A percentile compares a stretch with the other conserved stretches of the same genome.
These are phyloP conservation scores for Orthosia gothica DNA, from an alignment of 2,888 invertebrate species.

Conservation along the genomic window DNA sequence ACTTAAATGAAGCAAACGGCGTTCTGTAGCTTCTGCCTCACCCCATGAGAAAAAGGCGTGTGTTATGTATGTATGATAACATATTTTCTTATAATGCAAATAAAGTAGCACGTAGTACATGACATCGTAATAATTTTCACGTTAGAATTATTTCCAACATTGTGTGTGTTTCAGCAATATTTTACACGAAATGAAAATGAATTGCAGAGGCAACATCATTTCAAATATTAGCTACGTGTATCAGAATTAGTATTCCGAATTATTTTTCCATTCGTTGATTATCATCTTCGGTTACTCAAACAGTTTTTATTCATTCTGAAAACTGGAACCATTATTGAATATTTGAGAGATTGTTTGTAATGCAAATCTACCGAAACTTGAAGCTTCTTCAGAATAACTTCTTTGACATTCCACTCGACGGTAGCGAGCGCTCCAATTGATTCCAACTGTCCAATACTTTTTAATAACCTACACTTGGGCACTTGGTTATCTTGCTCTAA, in stretches of 20 bases:
- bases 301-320: slow-evolving; percentile 31
- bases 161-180: slow-evolving; percentile 14
- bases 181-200: slow-evolving; percentile 7
- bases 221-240: slow-evolving; percentile 1
- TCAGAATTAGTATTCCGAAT: not conserved
- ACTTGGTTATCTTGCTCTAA: slow-evolving; percentile 30
- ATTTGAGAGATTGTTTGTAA: slow-evolving; percentile 51
- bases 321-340: slow-evolving; percentile 54
- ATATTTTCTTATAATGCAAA: not conserved
- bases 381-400: slow-evolving; percentile 52
- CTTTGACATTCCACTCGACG: slow-evolving; percentile 40
- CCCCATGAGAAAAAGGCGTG: too few relatives aligned
- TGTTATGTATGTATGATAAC: too few relatives aligned
- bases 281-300: not conserved
- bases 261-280: slow-evolving; percentile 3
- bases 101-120: not conserved
- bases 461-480: slow-evolving; percentile 14
- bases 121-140: slow-evolving; percentile 8
- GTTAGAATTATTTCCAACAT: not conserved
- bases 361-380: slow-evolving; percentile 51
- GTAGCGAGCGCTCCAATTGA: slow-evolving; percentile 55
- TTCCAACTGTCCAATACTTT: slow-evolving; percentile 62
- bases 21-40: too few relatives aligned
- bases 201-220: not conserved
- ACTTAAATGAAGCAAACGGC: too few relatives aligned